phyloP scores from a whole-genome alignment of 92 coral and sea anemone species.

The Porites rus region DNA sequence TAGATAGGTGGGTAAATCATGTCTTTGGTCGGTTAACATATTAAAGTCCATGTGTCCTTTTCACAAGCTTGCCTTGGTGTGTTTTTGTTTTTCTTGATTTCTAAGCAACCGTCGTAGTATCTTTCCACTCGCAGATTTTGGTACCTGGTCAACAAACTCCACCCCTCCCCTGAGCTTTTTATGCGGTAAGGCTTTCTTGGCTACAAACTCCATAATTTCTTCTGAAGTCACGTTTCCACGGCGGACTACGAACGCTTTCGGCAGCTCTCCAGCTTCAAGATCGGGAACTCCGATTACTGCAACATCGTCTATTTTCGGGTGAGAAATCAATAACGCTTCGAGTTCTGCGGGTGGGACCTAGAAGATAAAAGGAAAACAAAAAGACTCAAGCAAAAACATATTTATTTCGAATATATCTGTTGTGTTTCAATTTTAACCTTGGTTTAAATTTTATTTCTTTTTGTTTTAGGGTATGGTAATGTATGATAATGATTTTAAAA shows the following conservation, averaged over 20 bases:
- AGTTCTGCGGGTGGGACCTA: conserved; percentile 92
- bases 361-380: neutral
- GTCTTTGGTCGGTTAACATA: no score
- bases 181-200: conserved; percentile 65
- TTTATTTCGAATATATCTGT: neutral
- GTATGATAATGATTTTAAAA: no score
- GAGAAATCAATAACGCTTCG: conserved; percentile 76
- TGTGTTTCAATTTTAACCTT: no score
- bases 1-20: no score
- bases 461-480: no score
- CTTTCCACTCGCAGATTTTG: conserved; percentile 82
- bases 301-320: conserved; percentile 86
- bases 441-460: no score
- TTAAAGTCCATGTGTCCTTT: neutral
- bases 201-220: conserved; percentile 64
- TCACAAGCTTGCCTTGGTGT: neutral
- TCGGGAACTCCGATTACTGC: conserved; percentile 89
- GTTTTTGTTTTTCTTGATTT: neutral
- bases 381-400: neutral
- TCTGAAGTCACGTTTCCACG: conserved; percentile 63
- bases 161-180: conserved; percentile 90
- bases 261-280: conserved; percentile 77
- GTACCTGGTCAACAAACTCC: conserved; percentile 82
- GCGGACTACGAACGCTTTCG: conserved; percentile 81
- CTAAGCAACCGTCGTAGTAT: conserved; percentile 69